These are phyloP conservation scores for Bolborhynchus lineola DNA, from an alignment of 2,113 vertebrate species.

Conservation along the genomic window DNA sequence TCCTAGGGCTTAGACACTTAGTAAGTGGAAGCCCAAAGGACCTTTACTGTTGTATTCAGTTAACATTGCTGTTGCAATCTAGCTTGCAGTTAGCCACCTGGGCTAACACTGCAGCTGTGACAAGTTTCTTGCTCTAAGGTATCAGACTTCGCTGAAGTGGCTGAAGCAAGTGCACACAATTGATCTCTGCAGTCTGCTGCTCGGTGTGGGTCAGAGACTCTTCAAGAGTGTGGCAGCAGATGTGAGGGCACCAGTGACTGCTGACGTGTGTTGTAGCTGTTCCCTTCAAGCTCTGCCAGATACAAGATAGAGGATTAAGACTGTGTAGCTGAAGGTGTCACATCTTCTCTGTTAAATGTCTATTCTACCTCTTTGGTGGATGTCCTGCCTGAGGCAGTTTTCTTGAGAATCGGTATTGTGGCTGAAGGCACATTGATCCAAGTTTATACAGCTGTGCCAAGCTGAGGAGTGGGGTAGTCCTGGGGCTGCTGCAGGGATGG, in stretches of 20 bases:
- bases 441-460: fast-evolving
- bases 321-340: not conserved
- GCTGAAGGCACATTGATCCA: not conserved
- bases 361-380: not conserved
- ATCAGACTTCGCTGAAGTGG: not conserved
- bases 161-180: fast-evolving
- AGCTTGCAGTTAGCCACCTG: not conserved
- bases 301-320: not conserved
- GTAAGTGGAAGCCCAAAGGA: not conserved
- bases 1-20: not conserved
- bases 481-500: not conserved
- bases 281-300: not conserved
- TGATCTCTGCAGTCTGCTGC: not conserved
- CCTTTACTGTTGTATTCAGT: not conserved
- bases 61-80: not conserved
- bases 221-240: not conserved
- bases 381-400: not conserved
- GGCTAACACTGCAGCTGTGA: not conserved
- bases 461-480: not conserved
- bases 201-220: not conserved
- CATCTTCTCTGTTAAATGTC: not conserved
- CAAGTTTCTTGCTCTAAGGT: not conserved
- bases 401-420: not conserved
- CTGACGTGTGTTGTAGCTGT: not conserved
- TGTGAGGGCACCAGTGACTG: not conserved